A percentile compares a stretch with the other conserved stretches of the same genome.
Conservation (phyloP, 1,140 invertebrate species). For the Drosophila albomicans region DNA sequence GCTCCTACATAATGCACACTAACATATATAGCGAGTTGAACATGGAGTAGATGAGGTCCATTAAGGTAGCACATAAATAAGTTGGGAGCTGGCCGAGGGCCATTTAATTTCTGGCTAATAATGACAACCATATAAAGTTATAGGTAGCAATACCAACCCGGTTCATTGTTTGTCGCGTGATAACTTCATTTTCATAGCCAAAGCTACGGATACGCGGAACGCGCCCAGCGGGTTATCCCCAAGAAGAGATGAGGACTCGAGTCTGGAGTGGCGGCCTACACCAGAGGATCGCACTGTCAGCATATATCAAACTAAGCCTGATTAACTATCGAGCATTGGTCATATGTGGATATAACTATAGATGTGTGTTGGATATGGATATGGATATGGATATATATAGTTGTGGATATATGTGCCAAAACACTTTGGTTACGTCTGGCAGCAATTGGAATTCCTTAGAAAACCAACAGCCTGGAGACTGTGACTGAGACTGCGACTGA, state of each 20-base stretch:
- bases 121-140: constrained; percentile 81
- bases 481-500: background rate
- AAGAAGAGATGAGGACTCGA: background rate
- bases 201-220: constrained; percentile 37
- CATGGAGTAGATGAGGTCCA: constrained; percentile 62
- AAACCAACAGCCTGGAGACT: constrained; percentile 47
- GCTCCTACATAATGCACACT: background rate
- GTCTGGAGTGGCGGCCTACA: constrained; percentile 50
- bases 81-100: constrained; percentile 50
- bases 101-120: constrained; percentile 80
- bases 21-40: background rate
- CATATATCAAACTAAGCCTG: constrained; percentile 81
- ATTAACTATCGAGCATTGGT: constrained; percentile 74
- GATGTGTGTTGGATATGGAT: background rate
- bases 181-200: constrained; percentile 69
- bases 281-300: constrained; percentile 69
- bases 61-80: constrained; percentile 82
- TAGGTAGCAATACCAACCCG: constrained; percentile 55
- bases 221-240: constrained; percentile 51
- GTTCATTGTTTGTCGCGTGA: constrained; percentile 77
- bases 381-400: constrained; percentile 19
- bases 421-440: constrained; percentile 43
- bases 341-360: constrained; percentile 13
- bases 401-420: constrained; percentile 64
- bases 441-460: constrained; percentile 76